Base-by-base conservation (phyloP, 2,888 invertebrate species). In the Leptogaster cylindrica region DNA sequence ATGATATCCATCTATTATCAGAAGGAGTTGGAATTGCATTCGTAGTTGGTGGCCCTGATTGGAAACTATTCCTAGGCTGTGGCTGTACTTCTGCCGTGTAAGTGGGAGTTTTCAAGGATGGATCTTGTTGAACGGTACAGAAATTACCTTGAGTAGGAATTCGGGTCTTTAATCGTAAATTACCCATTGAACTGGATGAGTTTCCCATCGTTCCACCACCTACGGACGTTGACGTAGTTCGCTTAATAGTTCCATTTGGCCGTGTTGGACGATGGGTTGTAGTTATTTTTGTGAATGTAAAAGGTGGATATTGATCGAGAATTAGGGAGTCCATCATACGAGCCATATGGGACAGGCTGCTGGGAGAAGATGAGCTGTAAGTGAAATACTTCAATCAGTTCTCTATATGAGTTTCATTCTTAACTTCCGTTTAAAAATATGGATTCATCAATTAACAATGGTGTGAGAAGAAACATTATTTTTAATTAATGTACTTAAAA, bases 251-350 rank as follows among this genome's bases (percentile, higher is more conserved):
- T 0, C 77, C 76, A 33, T 48, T 58, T 2, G 75, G 69, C 25
- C 76, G 74, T 23, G 76, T 73, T 18, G 76, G 81, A 18, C 84
- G 81, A 65, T 85, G 84, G 6, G 86, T 82, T 66, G 83, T 81
- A 31, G 86, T 84, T 78, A 88, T 85, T 76, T 86, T 84, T 27
- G 88, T 87, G 76, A 86, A 88, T 39, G 86, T 84, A 74, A 87
- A 88, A 23, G 89, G 88, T 71, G 88, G 85, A 72, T 88, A 82
- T 66, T 87, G 86, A 73, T 89, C 88, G 67, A 85, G 79, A 78
- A 89, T 87, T 77, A 89, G 83, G 1, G 88, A 86, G 76, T 89
- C 89, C 89, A 89, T 89, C 88, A 89, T 88, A 58, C 88, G 82
- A 55, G 89, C 88, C 86, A 89, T 87, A 74, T 88, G 88, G 73